A percentile compares a stretch with the other conserved stretches of the same genome.
phyloP scores from a whole-genome alignment of 2,888 invertebrate genomes.

The Cosmia pyralina region DNA sequence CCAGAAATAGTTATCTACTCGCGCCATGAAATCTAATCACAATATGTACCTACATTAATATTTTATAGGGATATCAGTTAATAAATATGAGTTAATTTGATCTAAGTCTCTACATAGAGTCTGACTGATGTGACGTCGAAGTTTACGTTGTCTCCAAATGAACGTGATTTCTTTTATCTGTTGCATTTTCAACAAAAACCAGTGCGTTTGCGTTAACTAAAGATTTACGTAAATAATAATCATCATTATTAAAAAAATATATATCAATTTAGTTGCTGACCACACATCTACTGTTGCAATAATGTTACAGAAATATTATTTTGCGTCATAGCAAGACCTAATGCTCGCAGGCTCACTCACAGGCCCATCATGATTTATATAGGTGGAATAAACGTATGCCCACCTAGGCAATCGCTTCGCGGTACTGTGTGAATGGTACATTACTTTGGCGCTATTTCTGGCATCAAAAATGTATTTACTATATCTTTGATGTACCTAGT shows the following conservation, averaged over 20 bases:
- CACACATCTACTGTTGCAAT: conserved; percentile 36
- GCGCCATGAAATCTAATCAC: conserved; percentile 45
- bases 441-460: conserved; percentile 56
- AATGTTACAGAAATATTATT: conserved; percentile 50
- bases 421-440: conserved; percentile 41
- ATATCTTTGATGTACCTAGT: conserved; percentile 28
- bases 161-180: conserved; percentile 40
- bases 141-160: conserved; percentile 15
- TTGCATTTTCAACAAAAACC: conserved; percentile 25
- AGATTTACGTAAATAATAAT: conserved; percentile 17
- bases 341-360: conserved; percentile 39
- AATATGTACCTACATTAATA: conserved; percentile 40
- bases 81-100: conserved; percentile 45
- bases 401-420: conserved; percentile 50
- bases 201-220: background rate
- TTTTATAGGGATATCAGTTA: conserved; percentile 26
- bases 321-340: conserved; percentile 54
- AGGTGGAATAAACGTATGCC: conserved; percentile 34
- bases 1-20: conserved; percentile 40
- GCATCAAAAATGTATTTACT: conserved; percentile 53
- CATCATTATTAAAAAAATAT: conserved; percentile 15
- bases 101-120: conserved; percentile 19
- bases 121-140: conserved; percentile 32
- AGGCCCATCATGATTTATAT: conserved; percentile 44
- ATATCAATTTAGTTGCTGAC: conserved; percentile 50